phyloP scores from a whole-genome alignment of 1,140 invertebrate species.

The Drosophila parvula region DNA sequence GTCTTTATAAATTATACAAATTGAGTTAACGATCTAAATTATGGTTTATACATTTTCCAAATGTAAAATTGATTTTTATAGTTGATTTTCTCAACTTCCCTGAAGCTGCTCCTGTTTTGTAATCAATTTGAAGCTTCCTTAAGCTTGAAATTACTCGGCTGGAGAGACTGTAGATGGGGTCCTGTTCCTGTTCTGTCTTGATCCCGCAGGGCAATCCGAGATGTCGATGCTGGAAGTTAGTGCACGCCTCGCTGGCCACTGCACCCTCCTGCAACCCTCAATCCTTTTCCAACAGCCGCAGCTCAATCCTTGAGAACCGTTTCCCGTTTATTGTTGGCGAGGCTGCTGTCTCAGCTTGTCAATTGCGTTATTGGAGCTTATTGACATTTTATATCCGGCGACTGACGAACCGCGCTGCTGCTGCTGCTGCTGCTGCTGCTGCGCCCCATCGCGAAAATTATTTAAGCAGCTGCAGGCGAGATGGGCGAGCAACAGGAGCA shows the following conservation, averaged over 20 bases:
- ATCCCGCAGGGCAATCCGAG: slow-evolving; percentile 51
- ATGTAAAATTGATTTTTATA: neutral
- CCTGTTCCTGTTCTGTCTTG: slow-evolving; percentile 4
- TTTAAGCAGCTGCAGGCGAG: slow-evolving; percentile 68
- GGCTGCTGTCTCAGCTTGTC: slow-evolving; percentile 67
- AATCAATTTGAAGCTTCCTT: slow-evolving; percentile 71
- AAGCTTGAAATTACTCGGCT: slow-evolving; percentile 73
- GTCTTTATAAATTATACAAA: neutral
- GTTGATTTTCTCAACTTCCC: neutral
- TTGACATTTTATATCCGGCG: slow-evolving; percentile 78
- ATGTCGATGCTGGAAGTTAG: slow-evolving; percentile 63
- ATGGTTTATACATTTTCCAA: neutral
- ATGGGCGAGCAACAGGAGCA: slow-evolving; percentile 19
- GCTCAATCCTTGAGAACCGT: slow-evolving; percentile 11
- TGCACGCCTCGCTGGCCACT: slow-evolving; percentile 50
- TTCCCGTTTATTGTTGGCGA: slow-evolving; percentile 44
- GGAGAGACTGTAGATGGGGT: neutral
- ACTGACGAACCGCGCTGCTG: slow-evolving; percentile 27
- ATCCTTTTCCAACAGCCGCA: neutral
- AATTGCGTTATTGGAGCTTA: slow-evolving; percentile 82
- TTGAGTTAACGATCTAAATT: neutral
- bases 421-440: neutral
- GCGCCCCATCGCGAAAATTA: slow-evolving; percentile 64
- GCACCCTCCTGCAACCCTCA: slow-evolving; percentile 17
- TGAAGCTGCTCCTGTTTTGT: slow-evolving; percentile 5